These are phyloP conservation scores for Nebria brevicollis DNA, from an alignment of 2,888 invertebrate genomes.

Conservation along the genomic window DNA sequence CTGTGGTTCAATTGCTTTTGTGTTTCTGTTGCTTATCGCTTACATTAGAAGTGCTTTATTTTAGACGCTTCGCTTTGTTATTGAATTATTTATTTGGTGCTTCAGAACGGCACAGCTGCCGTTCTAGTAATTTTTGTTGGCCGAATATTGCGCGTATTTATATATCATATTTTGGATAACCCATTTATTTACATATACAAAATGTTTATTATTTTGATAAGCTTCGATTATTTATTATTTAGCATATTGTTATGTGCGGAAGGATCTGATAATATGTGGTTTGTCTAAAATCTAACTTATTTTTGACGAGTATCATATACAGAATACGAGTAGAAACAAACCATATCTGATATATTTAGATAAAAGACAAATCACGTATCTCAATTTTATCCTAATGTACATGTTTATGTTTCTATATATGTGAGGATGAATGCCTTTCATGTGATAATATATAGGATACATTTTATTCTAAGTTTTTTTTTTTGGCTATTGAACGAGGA, in stretches of 20 bases:
- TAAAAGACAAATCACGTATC: neutral
- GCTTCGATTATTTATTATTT: conserved; percentile 33
- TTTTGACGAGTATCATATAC: neutral
- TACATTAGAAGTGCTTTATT: conserved; percentile 43
- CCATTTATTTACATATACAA: conserved; percentile 16
- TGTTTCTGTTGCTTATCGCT: conserved; percentile 44
- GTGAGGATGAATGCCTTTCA: neutral
- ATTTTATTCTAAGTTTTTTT: neutral
- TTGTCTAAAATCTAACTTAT: neutral
- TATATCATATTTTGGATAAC: conserved; percentile 42
- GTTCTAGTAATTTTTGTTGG: conserved; percentile 28
- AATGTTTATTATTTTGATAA: conserved; percentile 12
- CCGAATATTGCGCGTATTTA: conserved; percentile 44
- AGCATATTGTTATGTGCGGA: neutral
- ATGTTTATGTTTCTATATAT: neutral
- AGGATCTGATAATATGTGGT: neutral
- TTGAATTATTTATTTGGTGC: conserved; percentile 24
- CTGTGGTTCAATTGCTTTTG: conserved; percentile 33
- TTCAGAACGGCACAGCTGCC: conserved; percentile 4
- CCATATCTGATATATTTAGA: neutral
- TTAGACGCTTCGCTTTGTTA: conserved; percentile 43
- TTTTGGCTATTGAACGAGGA: neutral
- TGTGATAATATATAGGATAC: neutral
- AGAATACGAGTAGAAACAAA: neutral
- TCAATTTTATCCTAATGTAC: neutral